These are phyloP conservation scores for Phymorhynchus buccinoides DNA, from an alignment of 1,140 invertebrate species.

Conservation along the genomic window DNA sequence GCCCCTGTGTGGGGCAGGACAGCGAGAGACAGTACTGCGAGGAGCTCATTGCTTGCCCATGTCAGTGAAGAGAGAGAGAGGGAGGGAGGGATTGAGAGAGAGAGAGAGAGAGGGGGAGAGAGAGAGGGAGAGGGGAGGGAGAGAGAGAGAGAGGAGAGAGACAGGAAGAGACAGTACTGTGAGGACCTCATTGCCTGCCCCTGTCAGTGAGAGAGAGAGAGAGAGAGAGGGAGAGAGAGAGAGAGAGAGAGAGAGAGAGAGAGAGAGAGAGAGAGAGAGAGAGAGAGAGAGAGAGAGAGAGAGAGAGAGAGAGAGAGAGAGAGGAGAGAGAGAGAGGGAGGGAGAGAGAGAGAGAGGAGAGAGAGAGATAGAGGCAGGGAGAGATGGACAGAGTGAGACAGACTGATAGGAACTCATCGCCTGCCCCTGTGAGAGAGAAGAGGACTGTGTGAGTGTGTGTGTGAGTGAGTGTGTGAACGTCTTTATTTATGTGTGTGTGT, in stretches of 20 bases:
- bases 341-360: no score
- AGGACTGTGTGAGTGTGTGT: background rate
- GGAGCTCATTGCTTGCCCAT: slow-evolving; percentile 63
- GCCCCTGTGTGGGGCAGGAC: slow-evolving; percentile 60
- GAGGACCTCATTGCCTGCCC: slow-evolving; percentile 64
- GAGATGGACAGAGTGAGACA: slow-evolving; percentile 56
- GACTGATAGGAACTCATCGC: slow-evolving; percentile 62
- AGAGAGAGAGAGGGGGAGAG: no score
- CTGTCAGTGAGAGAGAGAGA: slow-evolving; percentile 36
- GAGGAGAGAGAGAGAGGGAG: no score
- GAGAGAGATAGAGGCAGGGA: background rate
- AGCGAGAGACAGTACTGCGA: slow-evolving; percentile 66
- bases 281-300: background rate
- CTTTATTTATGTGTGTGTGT: background rate
- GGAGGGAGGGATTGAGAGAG: background rate
- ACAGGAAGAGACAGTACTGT: slow-evolving; percentile 65
- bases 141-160: no score
- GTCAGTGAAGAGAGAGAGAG: slow-evolving; percentile 1
- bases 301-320: no score
- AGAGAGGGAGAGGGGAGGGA: background rate
- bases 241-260: background rate
- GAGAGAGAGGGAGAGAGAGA: background rate
- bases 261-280: background rate
- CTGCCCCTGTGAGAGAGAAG: slow-evolving; percentile 57
- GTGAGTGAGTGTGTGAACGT: no score